Conservation (phyloP, 2,113 vertebrate genomes). For the Edolisoma coerulescens region DNA sequence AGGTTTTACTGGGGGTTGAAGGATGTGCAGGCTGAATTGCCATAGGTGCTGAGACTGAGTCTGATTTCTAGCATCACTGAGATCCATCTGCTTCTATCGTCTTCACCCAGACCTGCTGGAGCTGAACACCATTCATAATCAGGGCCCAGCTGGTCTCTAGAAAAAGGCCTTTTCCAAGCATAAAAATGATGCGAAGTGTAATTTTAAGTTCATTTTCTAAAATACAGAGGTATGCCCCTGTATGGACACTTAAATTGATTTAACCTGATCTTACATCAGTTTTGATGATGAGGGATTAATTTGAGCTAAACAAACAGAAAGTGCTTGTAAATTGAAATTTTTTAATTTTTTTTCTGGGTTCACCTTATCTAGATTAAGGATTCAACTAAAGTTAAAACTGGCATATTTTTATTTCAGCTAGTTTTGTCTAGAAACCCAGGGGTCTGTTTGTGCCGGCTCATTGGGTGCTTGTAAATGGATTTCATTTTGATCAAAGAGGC, state of each 20-base stretch:
- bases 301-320: not conserved
- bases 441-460: not conserved
- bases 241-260: not conserved
- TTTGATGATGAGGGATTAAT: not conserved
- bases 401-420: not conserved
- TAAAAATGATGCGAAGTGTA: not conserved
- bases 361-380: not conserved
- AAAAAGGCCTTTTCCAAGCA: not conserved
- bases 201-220: not conserved
- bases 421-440: not conserved
- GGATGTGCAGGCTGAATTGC: not conserved
- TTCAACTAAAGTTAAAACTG: not conserved
- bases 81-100: not conserved
- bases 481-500: constrained; percentile 30
- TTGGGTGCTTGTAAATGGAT: not conserved
- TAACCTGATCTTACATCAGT: not conserved
- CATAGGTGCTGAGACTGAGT: not conserved
- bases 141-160: not conserved
- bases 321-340: not conserved
- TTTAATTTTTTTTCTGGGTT: not conserved
- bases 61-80: not conserved
- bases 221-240: not conserved
- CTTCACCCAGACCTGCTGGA: not conserved
- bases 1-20: not conserved
- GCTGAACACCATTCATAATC: not conserved